Evolutionary conservation across 2,113 vertebrate species (phyloP).

Genomic region (Psittacula cyanocephala): DNA sequence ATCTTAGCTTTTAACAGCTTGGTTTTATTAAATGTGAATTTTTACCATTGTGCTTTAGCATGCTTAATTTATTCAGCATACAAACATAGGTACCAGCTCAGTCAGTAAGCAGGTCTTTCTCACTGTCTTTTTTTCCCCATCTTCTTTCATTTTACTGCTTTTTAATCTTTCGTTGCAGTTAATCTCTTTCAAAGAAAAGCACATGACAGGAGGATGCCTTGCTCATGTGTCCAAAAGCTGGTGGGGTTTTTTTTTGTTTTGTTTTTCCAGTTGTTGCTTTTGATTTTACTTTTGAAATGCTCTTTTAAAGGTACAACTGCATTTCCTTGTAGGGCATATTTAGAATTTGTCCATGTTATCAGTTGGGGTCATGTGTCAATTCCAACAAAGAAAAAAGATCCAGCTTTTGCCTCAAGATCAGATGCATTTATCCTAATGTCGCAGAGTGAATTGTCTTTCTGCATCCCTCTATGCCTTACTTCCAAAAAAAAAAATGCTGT

Average conservation of each 20-base stretch:
- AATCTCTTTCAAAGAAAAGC: not conserved
- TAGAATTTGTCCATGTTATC: not conserved
- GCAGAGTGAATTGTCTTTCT: not conserved
- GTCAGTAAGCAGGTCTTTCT: not conserved
- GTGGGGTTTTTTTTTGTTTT: not conserved
- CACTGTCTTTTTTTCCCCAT: not conserved
- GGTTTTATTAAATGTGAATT: not conserved
- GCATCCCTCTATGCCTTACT: not conserved
- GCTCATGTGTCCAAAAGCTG: not conserved
- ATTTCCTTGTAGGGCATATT: not conserved
- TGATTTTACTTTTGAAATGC: not conserved
- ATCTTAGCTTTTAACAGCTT: not conserved
- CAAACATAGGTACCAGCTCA: not conserved
- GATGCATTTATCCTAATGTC: rapidly evolving
- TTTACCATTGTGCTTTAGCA: not conserved
- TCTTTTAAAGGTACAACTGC: not conserved
- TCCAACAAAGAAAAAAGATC: not conserved
- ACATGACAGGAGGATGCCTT: not conserved
- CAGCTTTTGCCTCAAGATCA: not conserved
- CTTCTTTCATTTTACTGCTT: not conserved
- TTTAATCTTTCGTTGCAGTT: not conserved
- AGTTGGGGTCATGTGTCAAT: not conserved
- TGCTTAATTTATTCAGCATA: not conserved
- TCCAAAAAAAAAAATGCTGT: not conserved
- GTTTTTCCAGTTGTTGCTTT: not conserved